Conservation (phyloP, 2,797 vertebrate genomes). For the Megaceryle alcyon region DNA sequence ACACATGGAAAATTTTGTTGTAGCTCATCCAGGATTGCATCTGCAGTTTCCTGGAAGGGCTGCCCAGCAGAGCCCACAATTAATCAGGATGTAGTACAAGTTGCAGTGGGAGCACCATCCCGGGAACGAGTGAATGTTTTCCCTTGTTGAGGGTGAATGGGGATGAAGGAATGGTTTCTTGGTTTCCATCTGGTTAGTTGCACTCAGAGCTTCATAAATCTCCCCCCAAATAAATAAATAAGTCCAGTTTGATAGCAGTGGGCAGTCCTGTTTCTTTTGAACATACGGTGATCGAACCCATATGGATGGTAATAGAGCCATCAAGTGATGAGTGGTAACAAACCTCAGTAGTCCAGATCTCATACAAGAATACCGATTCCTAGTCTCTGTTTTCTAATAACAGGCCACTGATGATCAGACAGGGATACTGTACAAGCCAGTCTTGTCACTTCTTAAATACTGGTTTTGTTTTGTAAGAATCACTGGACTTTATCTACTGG, state of each 20-base stretch:
- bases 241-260: not conserved
- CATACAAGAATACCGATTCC: not conserved
- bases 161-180: not conserved
- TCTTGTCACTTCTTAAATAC: not conserved
- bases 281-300: not conserved
- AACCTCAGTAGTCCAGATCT: not conserved
- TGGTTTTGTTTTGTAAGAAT: not conserved
- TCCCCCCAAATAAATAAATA: not conserved
- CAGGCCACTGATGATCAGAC: not conserved
- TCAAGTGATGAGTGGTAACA: not conserved
- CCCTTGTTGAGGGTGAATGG: not conserved
- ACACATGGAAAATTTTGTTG: not conserved
- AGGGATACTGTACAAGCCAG: not conserved
- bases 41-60: constrained; percentile 26
- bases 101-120: not conserved
- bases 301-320: not conserved
- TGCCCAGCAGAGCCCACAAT: not conserved
- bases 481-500: not conserved
- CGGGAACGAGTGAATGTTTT: constrained; percentile 14
- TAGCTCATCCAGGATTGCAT: not conserved
- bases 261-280: not conserved
- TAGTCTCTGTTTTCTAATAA: not conserved
- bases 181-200: not conserved
- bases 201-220: constrained; percentile 20
- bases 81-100: not conserved